phyloP scores from a whole-genome alignment of 2,113 vertebrate genomes.

The Syngnathoides biaculeatus region DNA sequence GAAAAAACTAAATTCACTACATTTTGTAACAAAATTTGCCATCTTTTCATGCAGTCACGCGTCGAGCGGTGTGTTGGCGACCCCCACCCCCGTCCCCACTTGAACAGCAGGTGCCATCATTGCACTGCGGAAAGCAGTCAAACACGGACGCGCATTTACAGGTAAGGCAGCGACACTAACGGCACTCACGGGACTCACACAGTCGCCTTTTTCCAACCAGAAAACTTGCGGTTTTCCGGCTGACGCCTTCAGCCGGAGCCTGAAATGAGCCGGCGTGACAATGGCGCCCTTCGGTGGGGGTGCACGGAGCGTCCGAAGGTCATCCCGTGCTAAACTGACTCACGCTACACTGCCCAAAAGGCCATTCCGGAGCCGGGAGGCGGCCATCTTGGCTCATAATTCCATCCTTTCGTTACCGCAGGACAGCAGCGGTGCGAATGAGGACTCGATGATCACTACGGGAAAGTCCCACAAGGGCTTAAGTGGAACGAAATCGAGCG shows the following conservation, averaged over 20 bases:
- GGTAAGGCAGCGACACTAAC: background rate
- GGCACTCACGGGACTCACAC: background rate
- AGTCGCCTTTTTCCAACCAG: background rate
- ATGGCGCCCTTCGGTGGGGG: background rate
- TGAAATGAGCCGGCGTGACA: background rate
- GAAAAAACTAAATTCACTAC: background rate
- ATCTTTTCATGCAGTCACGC: no score
- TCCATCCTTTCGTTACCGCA: no score
- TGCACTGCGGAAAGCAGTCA: background rate
- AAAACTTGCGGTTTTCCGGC: background rate
- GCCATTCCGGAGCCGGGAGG: background rate
- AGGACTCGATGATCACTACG: background rate
- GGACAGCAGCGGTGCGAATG: no score
- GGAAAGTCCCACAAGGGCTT: background rate
- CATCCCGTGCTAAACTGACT: background rate
- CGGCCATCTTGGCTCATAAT: background rate
- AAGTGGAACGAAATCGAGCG: background rate
- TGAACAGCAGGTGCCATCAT: background rate
- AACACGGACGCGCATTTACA: background rate
- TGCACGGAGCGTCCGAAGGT: background rate
- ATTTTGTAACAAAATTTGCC: background rate
- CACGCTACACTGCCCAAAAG: background rate
- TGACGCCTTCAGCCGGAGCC: background rate
- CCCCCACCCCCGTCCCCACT: background rate
- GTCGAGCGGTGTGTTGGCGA: no score